phyloP scores from a whole-genome alignment of 1,140 invertebrate species.

The Drosophila simulans region DNA sequence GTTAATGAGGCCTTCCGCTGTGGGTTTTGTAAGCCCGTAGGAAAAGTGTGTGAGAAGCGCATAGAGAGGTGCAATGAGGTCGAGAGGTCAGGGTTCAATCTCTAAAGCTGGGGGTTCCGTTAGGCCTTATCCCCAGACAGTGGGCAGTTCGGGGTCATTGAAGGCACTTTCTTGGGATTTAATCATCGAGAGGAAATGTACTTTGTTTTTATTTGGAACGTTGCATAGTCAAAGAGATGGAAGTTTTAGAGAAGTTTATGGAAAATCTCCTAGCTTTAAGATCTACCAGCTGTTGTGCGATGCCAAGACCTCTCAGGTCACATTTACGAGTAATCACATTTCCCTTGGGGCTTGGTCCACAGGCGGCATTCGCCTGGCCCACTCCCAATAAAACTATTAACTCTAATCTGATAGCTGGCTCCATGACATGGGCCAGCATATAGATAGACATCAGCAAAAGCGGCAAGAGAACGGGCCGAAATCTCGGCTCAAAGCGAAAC shows the following conservation, averaged over 20 bases:
- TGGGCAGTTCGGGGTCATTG: slow-evolving; percentile 19
- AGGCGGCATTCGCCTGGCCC: slow-evolving; percentile 14
- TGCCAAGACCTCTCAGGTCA: not conserved
- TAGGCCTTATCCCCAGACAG: slow-evolving; percentile 12
- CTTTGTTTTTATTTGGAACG: not conserved
- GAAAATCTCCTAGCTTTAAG: not conserved
- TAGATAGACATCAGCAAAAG: slow-evolving; percentile 40
- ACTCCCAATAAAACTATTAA: slow-evolving; percentile 78
- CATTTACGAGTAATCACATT: slow-evolving; percentile 33
- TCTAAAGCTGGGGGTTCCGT: slow-evolving; percentile 24
- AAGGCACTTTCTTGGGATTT: slow-evolving; percentile 6
- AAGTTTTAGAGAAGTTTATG: not conserved
- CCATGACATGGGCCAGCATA: slow-evolving; percentile 37
- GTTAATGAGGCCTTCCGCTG: slow-evolving; percentile 61
- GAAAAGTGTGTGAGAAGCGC: slow-evolving; percentile 47
- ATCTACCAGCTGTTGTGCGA: not conserved
- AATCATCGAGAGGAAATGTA: not conserved
- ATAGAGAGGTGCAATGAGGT: slow-evolving; percentile 33
- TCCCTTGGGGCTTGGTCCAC: slow-evolving; percentile 22
- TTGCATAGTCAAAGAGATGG: not conserved
- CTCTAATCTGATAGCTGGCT: slow-evolving; percentile 64
- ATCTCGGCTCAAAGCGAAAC: slow-evolving; percentile 48
- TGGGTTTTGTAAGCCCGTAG: slow-evolving; percentile 39
- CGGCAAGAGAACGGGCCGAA: slow-evolving; percentile 20
- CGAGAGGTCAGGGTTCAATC: slow-evolving; percentile 19